phyloP scores from a whole-genome alignment of 2,797 vertebrate species.

The Lacerta viridis region DNA sequence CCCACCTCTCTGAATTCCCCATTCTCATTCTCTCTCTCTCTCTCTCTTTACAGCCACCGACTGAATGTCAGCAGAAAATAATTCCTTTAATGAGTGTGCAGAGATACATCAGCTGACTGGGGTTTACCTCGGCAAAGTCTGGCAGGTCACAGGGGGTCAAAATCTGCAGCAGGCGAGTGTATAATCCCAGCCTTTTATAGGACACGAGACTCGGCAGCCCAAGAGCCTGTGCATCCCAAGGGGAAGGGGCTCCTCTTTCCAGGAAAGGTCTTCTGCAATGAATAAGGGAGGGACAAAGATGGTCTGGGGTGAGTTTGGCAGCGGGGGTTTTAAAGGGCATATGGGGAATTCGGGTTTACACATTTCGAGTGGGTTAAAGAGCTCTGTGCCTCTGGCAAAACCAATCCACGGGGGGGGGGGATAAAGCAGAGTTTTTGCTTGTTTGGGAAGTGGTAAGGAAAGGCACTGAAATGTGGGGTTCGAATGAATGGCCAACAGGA shows the following conservation, averaged over 20 bases:
- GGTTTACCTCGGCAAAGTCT: slow-evolving; percentile 41
- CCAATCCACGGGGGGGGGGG: too few relatives aligned
- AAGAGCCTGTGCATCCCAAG: not conserved
- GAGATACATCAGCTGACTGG: slow-evolving; percentile 58
- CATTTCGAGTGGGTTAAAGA: too few relatives aligned
- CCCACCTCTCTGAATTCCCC: accelerated
- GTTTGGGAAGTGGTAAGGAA: too few relatives aligned
- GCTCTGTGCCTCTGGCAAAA: too few relatives aligned
- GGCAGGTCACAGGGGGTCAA: slow-evolving; percentile 44
- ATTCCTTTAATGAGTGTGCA: slow-evolving; percentile 64
- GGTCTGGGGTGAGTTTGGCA: not conserved
- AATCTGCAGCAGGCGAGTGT: slow-evolving; percentile 34
- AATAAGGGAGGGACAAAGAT: too few relatives aligned
- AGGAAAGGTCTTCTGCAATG: not conserved
- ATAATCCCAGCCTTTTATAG: slow-evolving; percentile 62
- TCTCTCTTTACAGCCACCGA: not conserved
- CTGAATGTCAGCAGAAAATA: slow-evolving; percentile 56
- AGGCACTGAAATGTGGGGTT: too few relatives aligned
- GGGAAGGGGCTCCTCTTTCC: slow-evolving; percentile 28
- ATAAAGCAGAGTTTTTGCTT: too few relatives aligned
- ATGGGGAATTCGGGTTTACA: too few relatives aligned
- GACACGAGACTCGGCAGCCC: not conserved
- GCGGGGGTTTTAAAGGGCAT: not conserved
- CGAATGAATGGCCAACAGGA: too few relatives aligned
- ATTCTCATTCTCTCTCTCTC: accelerated